These are phyloP conservation scores for Varanus komodoensis DNA, from an alignment of 2,113 vertebrate species.

Conservation along the genomic window DNA sequence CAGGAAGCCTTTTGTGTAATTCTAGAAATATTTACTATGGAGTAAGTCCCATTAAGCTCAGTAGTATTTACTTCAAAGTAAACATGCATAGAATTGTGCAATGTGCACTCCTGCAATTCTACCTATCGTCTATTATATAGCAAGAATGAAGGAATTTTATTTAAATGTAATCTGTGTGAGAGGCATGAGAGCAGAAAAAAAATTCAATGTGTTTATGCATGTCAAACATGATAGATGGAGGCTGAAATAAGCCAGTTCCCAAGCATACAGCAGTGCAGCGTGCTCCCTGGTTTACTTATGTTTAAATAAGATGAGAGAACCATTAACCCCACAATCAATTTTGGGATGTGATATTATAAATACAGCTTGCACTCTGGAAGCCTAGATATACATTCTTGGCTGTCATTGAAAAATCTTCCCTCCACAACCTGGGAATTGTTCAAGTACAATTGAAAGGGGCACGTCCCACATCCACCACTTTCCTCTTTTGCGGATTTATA, in stretches of 20 bases:
- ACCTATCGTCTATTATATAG: rapidly evolving
- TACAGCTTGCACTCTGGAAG: background rate
- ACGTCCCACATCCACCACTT: background rate
- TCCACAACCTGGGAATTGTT: background rate
- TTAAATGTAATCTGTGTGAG: constrained; percentile 31
- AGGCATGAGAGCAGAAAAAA: constrained; percentile 39
- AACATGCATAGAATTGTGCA: background rate
- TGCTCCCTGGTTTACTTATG: constrained; percentile 24
- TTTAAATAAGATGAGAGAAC: constrained; percentile 32
- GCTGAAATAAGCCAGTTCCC: constrained; percentile 56
- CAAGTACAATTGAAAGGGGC: background rate
- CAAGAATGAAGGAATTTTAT: constrained; percentile 25
- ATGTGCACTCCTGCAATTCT: background rate
- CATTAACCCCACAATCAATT: constrained; percentile 27
- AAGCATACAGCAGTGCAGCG: constrained; percentile 20
- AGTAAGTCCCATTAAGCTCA: background rate
- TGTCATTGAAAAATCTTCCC: background rate
- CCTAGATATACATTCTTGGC: background rate
- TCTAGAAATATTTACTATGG: background rate
- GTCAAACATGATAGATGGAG: constrained; percentile 66
- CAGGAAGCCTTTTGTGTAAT: background rate
- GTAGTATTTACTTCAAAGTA: background rate
- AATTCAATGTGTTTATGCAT: constrained; percentile 39
- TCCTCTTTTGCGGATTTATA: background rate
- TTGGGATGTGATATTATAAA: background rate